Evolutionary conservation across 2,888 invertebrate genomes (phyloP), one percentile per base, ranked within the genome.

Genomic region (Ornithoptera alexandrae): DNA sequence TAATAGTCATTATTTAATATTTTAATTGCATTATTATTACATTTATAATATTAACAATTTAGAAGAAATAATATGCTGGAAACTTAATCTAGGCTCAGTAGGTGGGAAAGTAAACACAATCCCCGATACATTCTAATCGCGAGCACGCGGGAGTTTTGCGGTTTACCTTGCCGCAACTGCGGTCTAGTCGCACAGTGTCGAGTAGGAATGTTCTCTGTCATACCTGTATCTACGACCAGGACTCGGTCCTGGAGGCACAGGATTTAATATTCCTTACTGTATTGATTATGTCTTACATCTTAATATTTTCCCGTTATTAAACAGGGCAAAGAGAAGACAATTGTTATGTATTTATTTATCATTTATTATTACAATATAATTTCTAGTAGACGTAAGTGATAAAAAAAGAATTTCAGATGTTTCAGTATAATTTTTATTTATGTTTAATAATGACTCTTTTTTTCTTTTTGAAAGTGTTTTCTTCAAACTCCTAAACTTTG

Each of bases 141-240:
- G 42, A 70, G 30, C 46, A 50, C 36, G 57, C 62, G 50, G 50
- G 46, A 46, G 65, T n/a, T 63, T 64, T 73, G 73, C 67, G 73
- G 73, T 73, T 72, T 60, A 68, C 73, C 72, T 73, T 71, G 71
- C 67, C 71, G 71, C 67, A 59, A 24, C 67, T 63, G 71, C 69
- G 69, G 72, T 69, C 65, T 61, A 20, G 65, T 17, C 24, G 62
- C 65, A 53, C 8, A 62, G 70, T 71, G 63, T 56, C 61, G 39
- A 8, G 39, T n/a, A 46, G 65, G 66, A 70, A 68, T 70, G 70
- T 66, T 63, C 42, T 36, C 42, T 65, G 62, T 50, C 58, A 67
- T 65, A 46, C 46, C 61, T 65, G 65, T 61, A 61, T n/a, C 56
- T 53, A 42, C 30, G 24, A 24, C 20, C 22, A 46, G 58, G 46